phyloP scores from a whole-genome alignment of 1,140 invertebrate genomes.

The Apis florea region DNA sequence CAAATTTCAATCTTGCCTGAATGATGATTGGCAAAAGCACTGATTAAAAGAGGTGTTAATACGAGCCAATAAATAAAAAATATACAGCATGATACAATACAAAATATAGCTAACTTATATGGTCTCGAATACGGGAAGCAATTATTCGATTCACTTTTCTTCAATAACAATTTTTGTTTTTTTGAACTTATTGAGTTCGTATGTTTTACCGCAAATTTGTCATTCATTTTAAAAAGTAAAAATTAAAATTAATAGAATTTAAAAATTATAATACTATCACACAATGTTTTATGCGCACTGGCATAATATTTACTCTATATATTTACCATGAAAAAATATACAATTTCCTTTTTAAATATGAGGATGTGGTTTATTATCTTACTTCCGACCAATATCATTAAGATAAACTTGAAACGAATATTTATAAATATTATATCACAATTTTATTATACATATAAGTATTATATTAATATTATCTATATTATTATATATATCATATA shows the following conservation, averaged over 20 bases:
- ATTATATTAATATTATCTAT: background rate
- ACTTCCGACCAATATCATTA: slow-evolving; percentile 53
- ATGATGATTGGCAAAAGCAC: slow-evolving; percentile 34
- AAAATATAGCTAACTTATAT: slow-evolving; percentile 34
- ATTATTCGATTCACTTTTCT: background rate
- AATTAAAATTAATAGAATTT: background rate
- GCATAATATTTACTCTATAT: background rate
- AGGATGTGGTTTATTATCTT: slow-evolving; percentile 68
- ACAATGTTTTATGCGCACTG: background rate
- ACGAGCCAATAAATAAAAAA: slow-evolving; percentile 77
- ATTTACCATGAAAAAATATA: slow-evolving; percentile 22
- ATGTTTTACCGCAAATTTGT: slow-evolving; percentile 28
- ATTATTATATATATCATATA: background rate
- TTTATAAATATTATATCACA: background rate
- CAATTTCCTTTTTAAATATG: slow-evolving; percentile 1
- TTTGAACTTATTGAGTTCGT: slow-evolving; percentile 41
- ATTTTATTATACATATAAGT: background rate
- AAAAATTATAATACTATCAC: background rate
- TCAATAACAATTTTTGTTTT: slow-evolving; percentile 13
- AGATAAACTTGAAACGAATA: slow-evolving; percentile 19
- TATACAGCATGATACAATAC: slow-evolving; percentile 58
- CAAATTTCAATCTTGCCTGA: slow-evolving; percentile 13
- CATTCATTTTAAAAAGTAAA: slow-evolving; percentile 22
- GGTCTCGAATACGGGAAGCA: background rate
- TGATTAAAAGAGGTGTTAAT: slow-evolving; percentile 68